These are phyloP conservation scores for Hippopotamus amphibius DNA, from an alignment of 2,113 vertebrate genomes.

Conservation along the genomic window DNA sequence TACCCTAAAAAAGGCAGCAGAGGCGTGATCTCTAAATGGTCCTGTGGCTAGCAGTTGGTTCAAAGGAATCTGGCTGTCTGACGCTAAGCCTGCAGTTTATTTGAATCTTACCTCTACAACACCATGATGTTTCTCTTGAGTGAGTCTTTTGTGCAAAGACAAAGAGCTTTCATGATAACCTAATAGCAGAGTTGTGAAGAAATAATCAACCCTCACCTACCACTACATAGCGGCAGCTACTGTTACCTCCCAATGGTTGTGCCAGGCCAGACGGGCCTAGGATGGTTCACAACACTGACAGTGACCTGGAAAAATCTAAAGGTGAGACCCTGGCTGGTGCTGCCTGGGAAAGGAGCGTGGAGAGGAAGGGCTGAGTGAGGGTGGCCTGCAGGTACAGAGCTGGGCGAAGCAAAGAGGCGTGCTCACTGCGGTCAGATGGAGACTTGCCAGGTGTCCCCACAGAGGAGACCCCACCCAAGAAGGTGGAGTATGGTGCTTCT, in stretches of 20 bases:
- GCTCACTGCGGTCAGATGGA: fast-evolving
- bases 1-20: background rate
- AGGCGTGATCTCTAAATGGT: background rate
- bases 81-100: background rate
- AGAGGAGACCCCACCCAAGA: background rate
- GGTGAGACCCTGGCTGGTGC: background rate
- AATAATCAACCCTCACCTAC: background rate
- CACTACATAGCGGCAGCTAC: background rate
- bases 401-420: background rate
- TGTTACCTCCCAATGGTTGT: background rate
- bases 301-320: background rate
- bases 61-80: background rate
- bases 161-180: background rate
- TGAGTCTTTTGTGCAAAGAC: background rate
- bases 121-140: background rate
- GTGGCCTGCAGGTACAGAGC: background rate
- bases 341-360: background rate
- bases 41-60: background rate
- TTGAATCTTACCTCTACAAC: background rate
- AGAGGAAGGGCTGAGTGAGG: background rate
- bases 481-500: background rate
- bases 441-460: background rate
- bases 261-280: background rate
- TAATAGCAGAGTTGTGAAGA: background rate
- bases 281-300: background rate